Evolutionary conservation across 2,113 vertebrate genomes (phyloP).

Genomic region (Embiotoca jacksoni): DNA sequence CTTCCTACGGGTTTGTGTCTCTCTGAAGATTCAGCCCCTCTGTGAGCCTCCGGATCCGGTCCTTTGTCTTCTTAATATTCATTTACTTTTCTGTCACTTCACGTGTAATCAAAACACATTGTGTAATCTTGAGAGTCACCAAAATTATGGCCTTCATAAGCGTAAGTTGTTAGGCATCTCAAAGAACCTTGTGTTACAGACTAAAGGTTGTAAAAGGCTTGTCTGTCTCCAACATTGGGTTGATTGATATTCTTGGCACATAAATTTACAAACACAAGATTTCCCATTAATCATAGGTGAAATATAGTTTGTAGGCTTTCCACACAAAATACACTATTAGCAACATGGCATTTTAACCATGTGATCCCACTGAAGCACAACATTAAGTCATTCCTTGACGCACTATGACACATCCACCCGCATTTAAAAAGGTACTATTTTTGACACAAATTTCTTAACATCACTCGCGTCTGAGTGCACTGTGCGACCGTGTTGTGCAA

Average conservation of each 20-base stretch:
- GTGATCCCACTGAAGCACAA: constrained; percentile 40
- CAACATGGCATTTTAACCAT: constrained; percentile 58
- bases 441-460: constrained; percentile 68
- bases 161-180: constrained; percentile 33
- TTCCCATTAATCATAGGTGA: constrained; percentile 12
- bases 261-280: constrained; percentile 15
- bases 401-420: constrained; percentile 69
- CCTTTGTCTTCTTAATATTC: constrained; percentile 42
- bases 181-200: constrained; percentile 41
- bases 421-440: constrained; percentile 70
- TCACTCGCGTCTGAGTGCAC: constrained; percentile 72
- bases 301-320: constrained; percentile 19
- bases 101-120: constrained; percentile 60
- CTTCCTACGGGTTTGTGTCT: neutral
- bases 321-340: constrained; percentile 23
- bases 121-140: constrained; percentile 45
- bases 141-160: constrained; percentile 39
- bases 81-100: constrained; percentile 49
- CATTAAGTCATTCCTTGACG: constrained; percentile 67
- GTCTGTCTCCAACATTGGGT: constrained; percentile 15
- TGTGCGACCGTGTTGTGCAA: constrained; percentile 75
- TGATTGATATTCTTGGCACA: constrained; percentile 24
- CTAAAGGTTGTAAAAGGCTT: constrained; percentile 8
- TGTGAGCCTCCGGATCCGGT: constrained; percentile 40
- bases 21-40: constrained; percentile 31